A percentile compares a stretch with the other conserved stretches of the same genome.
phyloP scores from a whole-genome alignment of 2,113 vertebrate genomes.

The Rallus limicola region DNA sequence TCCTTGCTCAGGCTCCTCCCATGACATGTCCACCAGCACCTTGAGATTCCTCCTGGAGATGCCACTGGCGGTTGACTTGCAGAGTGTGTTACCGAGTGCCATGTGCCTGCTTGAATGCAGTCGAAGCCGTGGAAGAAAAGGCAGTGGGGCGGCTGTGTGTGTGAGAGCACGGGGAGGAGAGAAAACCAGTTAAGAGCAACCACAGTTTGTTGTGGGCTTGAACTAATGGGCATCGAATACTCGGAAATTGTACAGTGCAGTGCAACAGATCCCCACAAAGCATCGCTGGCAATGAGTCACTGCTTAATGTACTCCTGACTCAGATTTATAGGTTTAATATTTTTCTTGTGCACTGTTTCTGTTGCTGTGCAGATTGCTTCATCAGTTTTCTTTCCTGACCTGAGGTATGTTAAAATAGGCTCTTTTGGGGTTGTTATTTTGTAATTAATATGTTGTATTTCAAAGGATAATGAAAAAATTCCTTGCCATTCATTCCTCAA shows the following conservation, averaged over 20 bases:
- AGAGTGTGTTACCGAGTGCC: neutral
- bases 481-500: neutral
- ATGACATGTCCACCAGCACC: neutral
- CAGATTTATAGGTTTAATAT: slow-evolving; percentile 59
- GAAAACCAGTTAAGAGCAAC: neutral
- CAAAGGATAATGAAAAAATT: neutral
- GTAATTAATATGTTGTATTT: neutral
- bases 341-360: neutral
- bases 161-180: rapidly evolving
- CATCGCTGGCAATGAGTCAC: neutral
- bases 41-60: neutral
- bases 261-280: neutral
- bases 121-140: neutral
- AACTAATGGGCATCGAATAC: neutral
- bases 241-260: neutral
- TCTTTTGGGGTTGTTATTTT: neutral
- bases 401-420: neutral
- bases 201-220: neutral
- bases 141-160: rapidly evolving
- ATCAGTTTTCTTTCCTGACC: neutral
- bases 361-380: neutral
- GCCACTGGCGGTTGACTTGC: neutral
- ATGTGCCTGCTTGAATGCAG: rapidly evolving
- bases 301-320: slow-evolving; percentile 10
- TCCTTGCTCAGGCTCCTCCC: rapidly evolving